Evolutionary conservation across 53 echinoderm and acorn worm species (phyloP).

Genomic region (Henricia sp.): DNA sequence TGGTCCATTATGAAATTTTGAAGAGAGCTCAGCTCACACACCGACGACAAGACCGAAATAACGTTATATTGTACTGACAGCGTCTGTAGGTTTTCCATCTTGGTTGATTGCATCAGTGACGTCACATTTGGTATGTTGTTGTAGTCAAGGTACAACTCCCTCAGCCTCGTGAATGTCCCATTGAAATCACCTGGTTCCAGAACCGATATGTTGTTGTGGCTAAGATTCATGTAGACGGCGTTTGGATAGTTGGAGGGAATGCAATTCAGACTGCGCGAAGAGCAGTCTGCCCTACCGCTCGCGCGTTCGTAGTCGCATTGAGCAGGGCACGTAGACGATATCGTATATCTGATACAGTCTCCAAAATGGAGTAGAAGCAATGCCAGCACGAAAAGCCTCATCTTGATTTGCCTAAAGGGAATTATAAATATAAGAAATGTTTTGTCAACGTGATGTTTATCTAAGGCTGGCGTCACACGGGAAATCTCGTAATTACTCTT

Average conservation of each 20-base stretch:
- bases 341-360: not conserved
- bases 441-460: no score
- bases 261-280: slow-evolving; percentile 27
- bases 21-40: not conserved
- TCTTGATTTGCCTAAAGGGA: not conserved
- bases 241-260: slow-evolving; percentile 55
- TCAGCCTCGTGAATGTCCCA: not conserved
- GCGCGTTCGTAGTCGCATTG: slow-evolving; percentile 18
- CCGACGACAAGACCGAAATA: not conserved
- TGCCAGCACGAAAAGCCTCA: not conserved
- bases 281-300: slow-evolving; percentile 26
- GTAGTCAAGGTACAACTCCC: slow-evolving; percentile 32
- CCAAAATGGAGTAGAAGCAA: not conserved
- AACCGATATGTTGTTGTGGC: slow-evolving; percentile 23
- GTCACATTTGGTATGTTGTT: slow-evolving; percentile 14
- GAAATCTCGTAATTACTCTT: no score
- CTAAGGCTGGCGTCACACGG: no score
- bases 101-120: slow-evolving; percentile 7
- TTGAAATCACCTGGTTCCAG: slow-evolving; percentile 25
- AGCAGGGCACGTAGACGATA: slow-evolving; percentile 12
- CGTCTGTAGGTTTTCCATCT: not conserved
- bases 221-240: slow-evolving; percentile 43
- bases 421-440: no score
- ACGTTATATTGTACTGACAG: slow-evolving; percentile 7
- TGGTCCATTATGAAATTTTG: not conserved